phyloP scores from a whole-genome alignment of 53 echinoderm and acorn worm genomes.

The Echinarachnius parma region DNA sequence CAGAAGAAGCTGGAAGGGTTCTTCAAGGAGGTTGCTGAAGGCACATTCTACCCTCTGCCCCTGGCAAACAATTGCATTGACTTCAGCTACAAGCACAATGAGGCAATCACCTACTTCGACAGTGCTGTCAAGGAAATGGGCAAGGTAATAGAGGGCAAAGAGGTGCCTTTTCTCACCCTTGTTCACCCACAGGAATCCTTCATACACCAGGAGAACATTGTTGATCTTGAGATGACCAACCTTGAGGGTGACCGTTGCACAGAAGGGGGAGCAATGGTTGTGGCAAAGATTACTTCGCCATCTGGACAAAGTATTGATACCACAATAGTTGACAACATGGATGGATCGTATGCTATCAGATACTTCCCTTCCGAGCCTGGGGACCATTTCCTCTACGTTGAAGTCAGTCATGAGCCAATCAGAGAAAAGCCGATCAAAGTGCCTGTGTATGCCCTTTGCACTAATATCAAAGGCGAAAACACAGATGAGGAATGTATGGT shows the following conservation, averaged over 20 bases:
- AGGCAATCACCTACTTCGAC: constrained; percentile 53
- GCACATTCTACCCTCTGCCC: constrained; percentile 58
- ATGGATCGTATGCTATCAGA: constrained; percentile 59
- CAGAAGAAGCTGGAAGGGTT: constrained; percentile 61
- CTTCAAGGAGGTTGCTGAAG: constrained; percentile 48
- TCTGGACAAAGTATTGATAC: constrained; percentile 30
- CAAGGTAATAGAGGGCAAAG: constrained; percentile 53
- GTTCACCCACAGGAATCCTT: constrained; percentile 54
- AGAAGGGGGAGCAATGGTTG: constrained; percentile 52
- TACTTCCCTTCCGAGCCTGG: constrained; percentile 53
- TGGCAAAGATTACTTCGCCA: constrained; percentile 47
- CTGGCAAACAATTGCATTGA: constrained; percentile 62
- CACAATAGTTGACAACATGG: constrained; percentile 60
- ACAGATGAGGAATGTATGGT: constrained; percentile 59
- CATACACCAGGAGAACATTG: constrained; percentile 60
- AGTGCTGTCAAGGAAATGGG: constrained; percentile 62
- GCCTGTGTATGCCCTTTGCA: constrained; percentile 44
- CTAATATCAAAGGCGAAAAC: constrained; percentile 50
- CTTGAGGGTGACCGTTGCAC: constrained; percentile 50
- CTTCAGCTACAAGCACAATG: constrained; percentile 59
- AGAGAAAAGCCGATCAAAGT: constrained; percentile 44
- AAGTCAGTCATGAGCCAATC: constrained; percentile 62
- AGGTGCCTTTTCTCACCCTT: constrained; percentile 68
- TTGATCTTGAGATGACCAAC: constrained; percentile 50
- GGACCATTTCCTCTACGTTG: constrained; percentile 47